Base-by-base conservation (phyloP, 2,113 vertebrate species). In the Lipophrys pholis region DNA sequence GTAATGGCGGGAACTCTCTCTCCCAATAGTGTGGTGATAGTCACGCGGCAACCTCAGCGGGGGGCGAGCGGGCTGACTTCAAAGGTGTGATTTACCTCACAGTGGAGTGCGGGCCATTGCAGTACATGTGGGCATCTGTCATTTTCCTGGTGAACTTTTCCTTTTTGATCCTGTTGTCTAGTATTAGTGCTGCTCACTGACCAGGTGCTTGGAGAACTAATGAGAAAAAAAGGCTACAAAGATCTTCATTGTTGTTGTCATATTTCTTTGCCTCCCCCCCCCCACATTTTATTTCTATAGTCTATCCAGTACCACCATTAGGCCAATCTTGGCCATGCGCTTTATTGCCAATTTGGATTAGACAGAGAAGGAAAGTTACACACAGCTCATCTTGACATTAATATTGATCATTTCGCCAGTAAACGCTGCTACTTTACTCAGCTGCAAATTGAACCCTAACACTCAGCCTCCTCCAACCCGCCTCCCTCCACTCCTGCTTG, bases 11-110 rank as follows among this genome's bases (percentile, higher is more conserved):
- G 64, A 84, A 81, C 59, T 81, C 70, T 56, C 65, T 77, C 59
- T 75, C 55, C 69, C 51, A 52, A 76, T 70, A 54, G 59, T 21
- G 42, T 41, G 50, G 48, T 89, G 84, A 83, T 88, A 57, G 82
- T 55, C 36, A 6, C 51, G 61, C 36, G 11, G 57, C 36, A 69
- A 53, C 73, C 82, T 56, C 88, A 86, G 88, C 76, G 7, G 89
- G 86, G 65, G 71, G 81, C 11, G 21, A 61, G 61, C 6, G 73
- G 68, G 78, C 74, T 39, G 58, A 76, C 84, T 83, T 84, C 80
- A 85, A 83, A 89, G 82, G 84, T 87, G 59, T 77, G 83, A 89
- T 88, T 93, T 87, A 78, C 62, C 66, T 86, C 81, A 57, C 80
- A 72, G 78, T 68, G 69, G 82, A 80, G 78, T 63, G 53, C 55